Conservation (phyloP, 2,888 invertebrate genomes). For the Sarcophaga rosellei region DNA sequence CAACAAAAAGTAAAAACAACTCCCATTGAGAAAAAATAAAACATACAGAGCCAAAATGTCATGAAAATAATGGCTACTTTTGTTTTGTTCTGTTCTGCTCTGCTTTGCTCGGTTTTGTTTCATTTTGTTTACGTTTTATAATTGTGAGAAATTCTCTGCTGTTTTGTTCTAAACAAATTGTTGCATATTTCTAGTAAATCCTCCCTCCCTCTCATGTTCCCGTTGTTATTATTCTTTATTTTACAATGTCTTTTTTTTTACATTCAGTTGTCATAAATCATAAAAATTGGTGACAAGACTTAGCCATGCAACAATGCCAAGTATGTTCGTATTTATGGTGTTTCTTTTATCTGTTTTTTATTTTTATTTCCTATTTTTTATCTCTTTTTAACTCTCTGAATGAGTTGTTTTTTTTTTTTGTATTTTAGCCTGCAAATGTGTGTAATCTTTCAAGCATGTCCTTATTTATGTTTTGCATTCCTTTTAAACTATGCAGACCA, state of each 20-base stretch:
- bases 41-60: slow-evolving; percentile 46
- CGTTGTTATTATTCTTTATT: slow-evolving; percentile 22
- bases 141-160: slow-evolving; percentile 1
- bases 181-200: slow-evolving; percentile 58
- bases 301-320: slow-evolving; percentile 62
- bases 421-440: slow-evolving; percentile 14
- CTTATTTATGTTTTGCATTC: slow-evolving; percentile 48
- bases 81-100: slow-evolving; percentile 34
- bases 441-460: slow-evolving; percentile 41
- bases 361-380: neutral
- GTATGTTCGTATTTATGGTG: slow-evolving; percentile 41
- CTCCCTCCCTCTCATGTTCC: neutral
- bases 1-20: slow-evolving; percentile 17
- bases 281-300: slow-evolving; percentile 58
- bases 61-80: slow-evolving; percentile 63
- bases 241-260: neutral
- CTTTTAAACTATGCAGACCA: slow-evolving; percentile 13
- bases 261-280: slow-evolving; percentile 52
- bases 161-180: slow-evolving; percentile 52
- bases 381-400: no score
- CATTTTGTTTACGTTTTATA: slow-evolving; percentile 28
- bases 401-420: slow-evolving; percentile 19
- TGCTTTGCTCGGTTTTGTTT: slow-evolving; percentile 4
- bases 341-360: slow-evolving; percentile 24
- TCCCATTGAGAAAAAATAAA: slow-evolving; percentile 21